Percentiles rank a stretch among this genome's conserved stretches.
Evolutionary conservation across 2,888 invertebrate genomes (phyloP).

Genomic region (Tipula confusa): DNA sequence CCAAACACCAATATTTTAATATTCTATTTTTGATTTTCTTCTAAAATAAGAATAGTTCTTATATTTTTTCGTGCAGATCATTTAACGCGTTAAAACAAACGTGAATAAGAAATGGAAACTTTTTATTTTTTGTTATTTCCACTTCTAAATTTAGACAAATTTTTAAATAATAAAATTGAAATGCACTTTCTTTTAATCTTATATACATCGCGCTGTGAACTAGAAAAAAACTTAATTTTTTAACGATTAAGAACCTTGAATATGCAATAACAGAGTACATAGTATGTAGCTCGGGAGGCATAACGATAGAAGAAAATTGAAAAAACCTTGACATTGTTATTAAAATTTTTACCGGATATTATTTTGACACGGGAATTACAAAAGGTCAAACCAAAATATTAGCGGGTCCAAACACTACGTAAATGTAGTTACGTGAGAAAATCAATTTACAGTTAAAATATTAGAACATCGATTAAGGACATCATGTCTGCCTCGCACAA

Average conservation of each 20-base stretch:
- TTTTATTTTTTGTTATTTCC: background rate
- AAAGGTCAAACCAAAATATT: background rate
- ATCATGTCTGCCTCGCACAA: constrained; percentile 12
- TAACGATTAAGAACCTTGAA: background rate
- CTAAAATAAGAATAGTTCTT: background rate
- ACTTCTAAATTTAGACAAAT: constrained; percentile 13
- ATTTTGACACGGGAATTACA: background rate
- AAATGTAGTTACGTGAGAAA: background rate
- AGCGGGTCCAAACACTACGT: background rate
- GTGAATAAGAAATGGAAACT: background rate
- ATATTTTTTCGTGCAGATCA: constrained; percentile 26
- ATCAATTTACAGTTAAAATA: background rate
- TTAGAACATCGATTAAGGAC: background rate
- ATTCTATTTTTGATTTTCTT: background rate
- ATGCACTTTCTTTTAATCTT: background rate
- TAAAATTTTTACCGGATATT: background rate
- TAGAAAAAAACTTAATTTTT: background rate
- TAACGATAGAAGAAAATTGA: background rate
- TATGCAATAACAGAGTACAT: background rate
- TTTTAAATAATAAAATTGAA: background rate
- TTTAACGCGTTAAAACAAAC: constrained; percentile 20
- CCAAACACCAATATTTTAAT: background rate
- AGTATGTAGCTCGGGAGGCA: no score
- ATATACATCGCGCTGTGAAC: no score
- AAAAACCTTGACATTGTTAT: constrained; percentile 20